Conservation (phyloP, 2,797 vertebrate genomes). For the Xiphorhynchus erythropygius region DNA sequence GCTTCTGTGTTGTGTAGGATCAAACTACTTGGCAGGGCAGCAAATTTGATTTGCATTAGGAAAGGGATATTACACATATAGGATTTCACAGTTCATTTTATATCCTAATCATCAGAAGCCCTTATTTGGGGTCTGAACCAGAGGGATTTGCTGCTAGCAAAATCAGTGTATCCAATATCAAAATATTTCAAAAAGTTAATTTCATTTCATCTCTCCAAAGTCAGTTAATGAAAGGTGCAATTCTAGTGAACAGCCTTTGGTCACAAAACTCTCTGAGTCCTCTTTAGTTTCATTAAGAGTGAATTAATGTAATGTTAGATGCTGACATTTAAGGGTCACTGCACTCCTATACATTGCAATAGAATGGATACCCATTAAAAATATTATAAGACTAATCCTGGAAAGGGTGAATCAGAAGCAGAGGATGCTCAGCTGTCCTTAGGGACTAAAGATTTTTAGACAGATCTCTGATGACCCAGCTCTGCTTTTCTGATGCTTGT, state of each 20-base stretch:
- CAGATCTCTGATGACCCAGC: background rate
- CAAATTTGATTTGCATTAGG: slow-evolving; percentile 55
- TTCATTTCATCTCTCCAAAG: slow-evolving; percentile 48
- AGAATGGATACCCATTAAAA: slow-evolving; percentile 39
- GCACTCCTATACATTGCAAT: slow-evolving; percentile 21
- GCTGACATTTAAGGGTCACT: slow-evolving; percentile 61
- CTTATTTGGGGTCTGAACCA: slow-evolving; percentile 18
- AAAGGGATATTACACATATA: slow-evolving; percentile 15
- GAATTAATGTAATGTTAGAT: slow-evolving; percentile 60
- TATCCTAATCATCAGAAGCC: slow-evolving; percentile 46
- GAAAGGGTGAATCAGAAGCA: slow-evolving; percentile 10
- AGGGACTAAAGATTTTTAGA: background rate
- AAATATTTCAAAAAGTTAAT: slow-evolving; percentile 59
- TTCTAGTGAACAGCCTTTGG: slow-evolving; percentile 14
- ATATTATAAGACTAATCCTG: slow-evolving; percentile 32
- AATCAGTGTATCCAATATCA: slow-evolving; percentile 50
- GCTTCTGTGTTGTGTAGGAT: background rate
- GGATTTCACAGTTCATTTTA: slow-evolving; percentile 65
- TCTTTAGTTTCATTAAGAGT: slow-evolving; percentile 51
- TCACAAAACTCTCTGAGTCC: slow-evolving; percentile 11
- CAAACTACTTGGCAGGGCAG: slow-evolving; percentile 26
- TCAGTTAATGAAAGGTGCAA: slow-evolving; percentile 57
- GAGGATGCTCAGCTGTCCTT: background rate
- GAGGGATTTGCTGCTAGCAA: slow-evolving; percentile 28
- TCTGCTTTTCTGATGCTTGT: background rate